phyloP scores from a whole-genome alignment of 2,113 vertebrate species.

The Mungos mungo region DNA sequence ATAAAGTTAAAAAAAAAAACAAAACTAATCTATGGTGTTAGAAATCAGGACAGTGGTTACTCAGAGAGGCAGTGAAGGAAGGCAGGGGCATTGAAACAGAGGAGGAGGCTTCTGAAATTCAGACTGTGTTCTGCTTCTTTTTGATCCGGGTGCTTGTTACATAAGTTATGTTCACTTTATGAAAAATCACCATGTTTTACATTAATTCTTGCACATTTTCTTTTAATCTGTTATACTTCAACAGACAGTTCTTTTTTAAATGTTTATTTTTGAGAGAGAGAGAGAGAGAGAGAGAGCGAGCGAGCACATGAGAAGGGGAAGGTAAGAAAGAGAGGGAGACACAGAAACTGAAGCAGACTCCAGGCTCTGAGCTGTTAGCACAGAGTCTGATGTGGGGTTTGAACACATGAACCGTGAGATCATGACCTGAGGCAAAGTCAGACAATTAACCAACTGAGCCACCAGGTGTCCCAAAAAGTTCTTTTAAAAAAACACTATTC shows the following conservation, averaged over 20 bases:
- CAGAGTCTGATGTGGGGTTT: no score
- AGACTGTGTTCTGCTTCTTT: background rate
- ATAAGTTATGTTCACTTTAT: background rate
- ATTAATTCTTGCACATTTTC: background rate
- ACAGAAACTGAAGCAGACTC: no score
- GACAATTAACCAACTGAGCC: no score
- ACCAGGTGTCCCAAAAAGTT: constrained; percentile 46
- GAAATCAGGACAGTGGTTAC: background rate
- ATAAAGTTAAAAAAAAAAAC: background rate
- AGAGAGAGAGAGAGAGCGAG: no score
- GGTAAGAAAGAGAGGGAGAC: no score
- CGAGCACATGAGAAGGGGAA: no score
- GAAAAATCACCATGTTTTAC: background rate
- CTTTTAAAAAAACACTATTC: background rate
- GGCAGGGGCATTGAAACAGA: background rate
- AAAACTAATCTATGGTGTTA: background rate
- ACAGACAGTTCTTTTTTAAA: constrained; percentile 75
- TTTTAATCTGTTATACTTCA: constrained; percentile 89
- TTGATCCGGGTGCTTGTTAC: background rate
- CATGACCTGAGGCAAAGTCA: no score
- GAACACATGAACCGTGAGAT: no score
- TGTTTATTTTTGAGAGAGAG: no score
- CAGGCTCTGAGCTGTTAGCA: no score
- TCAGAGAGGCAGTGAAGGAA: background rate
- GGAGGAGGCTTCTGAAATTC: background rate